Evolutionary conservation across 2,888 invertebrate genomes (phyloP), one percentile per base, ranked within the genome.

Genomic region (Plusia festucae): DNA sequence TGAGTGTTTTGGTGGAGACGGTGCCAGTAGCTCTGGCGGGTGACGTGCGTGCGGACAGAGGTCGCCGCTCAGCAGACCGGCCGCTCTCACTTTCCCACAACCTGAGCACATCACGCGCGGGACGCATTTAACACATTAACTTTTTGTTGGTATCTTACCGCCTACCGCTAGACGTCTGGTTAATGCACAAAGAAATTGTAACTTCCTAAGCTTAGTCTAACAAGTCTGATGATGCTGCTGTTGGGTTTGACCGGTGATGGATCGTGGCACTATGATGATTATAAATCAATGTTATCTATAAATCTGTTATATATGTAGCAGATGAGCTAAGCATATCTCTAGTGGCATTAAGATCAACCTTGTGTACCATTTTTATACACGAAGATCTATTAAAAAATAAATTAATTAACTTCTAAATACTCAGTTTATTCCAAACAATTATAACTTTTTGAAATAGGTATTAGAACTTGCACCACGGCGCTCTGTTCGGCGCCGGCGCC

Each of bases 401-500:
- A n/a, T n/a, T n/a, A n/a, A n/a, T n/a, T n/a, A n/a, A n/a, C n/a
- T n/a, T n/a, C n/a, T n/a, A 30, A 30, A 9, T 9, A 9, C 30
- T 30, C 9, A 9, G 30, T 30, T 30, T 9, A 30, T 30, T 30
- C 30, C 15, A n/a, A 46, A 18, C 4, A 18, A 18, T 46, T 1
- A 2, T 18, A 18, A 46, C 13, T 16, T 46, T 16, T 1, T 6
- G 6, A 7, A 30, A 53, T 27, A 22, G 11, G 15, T 53, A n/a
- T 44, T 51, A 9, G 54, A 34, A 64, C 44, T 68, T 64, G 61
- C 30, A 64, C 60, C 60, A 68, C 32, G 49, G 32, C 20, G 27
- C 3, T 2, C 11, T 30, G n/a, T 52, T 49, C 53, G 68, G 65
- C 65, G 69, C 72, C 70, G 74, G 76, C 77, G 79, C 81, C 74